These are phyloP conservation scores for Dinocampus coccinellae DNA, from an alignment of 2,888 invertebrate species.

Conservation along the genomic window DNA sequence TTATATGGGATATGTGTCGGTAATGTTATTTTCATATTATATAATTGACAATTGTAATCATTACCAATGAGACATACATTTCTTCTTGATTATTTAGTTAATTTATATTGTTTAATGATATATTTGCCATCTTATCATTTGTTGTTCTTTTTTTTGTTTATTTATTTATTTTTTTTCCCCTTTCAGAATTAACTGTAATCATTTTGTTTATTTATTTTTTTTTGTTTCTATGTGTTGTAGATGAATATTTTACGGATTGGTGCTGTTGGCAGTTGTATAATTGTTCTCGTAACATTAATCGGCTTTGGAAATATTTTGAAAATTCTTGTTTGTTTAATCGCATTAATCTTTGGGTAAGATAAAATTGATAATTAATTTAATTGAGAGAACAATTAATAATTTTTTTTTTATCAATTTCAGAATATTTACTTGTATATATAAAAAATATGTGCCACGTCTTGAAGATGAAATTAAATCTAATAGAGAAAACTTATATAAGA, in stretches of 20 bases:
- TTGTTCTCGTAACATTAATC: constrained; percentile 59
- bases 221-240: constrained; percentile 51
- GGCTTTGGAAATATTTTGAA: constrained; percentile 61
- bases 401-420: constrained; percentile 46
- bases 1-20: neutral
- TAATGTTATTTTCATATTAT: neutral
- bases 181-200: neutral
- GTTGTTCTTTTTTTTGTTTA: neutral
- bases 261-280: constrained; percentile 59
- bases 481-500: constrained; percentile 64
- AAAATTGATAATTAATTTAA: neutral
- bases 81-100: too few relatives aligned
- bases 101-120: neutral
- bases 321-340: constrained; percentile 56
- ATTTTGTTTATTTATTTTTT: constrained; percentile 7
- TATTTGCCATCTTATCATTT: neutral
- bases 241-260: constrained; percentile 66
- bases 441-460: constrained; percentile 59
- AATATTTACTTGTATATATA: constrained; percentile 62
- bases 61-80: too few relatives aligned
- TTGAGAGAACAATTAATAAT: neutral
- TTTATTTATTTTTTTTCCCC: constrained; percentile 5
- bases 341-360: constrained; percentile 62
- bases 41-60: too few relatives aligned
- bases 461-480: constrained; percentile 60